Evolutionary conservation across 1,140 invertebrate genomes (phyloP).

Genomic region (Mya arenaria): DNA sequence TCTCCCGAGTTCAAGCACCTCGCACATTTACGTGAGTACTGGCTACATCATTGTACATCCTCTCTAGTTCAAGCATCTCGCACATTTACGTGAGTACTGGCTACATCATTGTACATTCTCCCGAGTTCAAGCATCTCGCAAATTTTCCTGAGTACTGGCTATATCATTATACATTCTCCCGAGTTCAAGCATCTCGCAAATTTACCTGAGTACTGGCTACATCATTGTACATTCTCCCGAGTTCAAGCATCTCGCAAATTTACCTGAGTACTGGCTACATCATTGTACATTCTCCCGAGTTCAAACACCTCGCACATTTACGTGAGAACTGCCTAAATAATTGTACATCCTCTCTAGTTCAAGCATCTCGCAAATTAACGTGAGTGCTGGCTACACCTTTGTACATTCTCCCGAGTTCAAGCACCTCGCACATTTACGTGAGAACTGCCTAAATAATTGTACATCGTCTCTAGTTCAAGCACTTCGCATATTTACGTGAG

Average conservation of each 20-base stretch:
- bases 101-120: background rate
- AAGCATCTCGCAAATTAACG: background rate
- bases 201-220: conserved; percentile 16
- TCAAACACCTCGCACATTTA: background rate
- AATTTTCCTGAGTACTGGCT: background rate
- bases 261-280: background rate
- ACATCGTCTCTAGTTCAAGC: conserved; percentile 34
- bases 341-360: background rate
- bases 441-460: too few species aligned
- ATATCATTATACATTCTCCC: background rate
- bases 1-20: conserved; percentile 38
- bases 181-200: background rate
- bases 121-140: background rate
- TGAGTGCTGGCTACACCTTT: background rate
- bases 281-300: background rate
- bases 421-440: background rate
- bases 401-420: background rate
- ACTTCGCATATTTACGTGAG: conserved; percentile 10
- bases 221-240: conserved; percentile 34
- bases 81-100: background rate
- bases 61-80: too few species aligned
- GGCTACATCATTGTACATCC: background rate
- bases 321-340: background rate
- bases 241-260: conserved; percentile 14
- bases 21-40: conserved; percentile 8